Evolutionary conservation across 2,113 vertebrate genomes (phyloP), one percentile per base, ranked within the genome.

Genomic region (Morone chrysops): DNA sequence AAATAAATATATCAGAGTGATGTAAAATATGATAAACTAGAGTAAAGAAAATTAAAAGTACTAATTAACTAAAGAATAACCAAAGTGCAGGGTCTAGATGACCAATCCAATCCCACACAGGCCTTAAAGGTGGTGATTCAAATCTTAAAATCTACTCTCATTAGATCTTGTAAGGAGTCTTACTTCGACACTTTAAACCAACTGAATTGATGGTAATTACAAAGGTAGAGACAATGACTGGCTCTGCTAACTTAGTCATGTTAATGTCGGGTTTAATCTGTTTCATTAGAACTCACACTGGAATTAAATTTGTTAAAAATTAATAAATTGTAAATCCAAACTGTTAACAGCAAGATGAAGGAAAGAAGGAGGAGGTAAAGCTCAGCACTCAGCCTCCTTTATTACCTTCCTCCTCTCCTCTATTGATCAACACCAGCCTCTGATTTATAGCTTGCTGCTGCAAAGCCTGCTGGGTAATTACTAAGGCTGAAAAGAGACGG

Each of bases 401-500:
- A 91, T 92, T 89, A 90, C 90, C 76, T 91, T 75, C 90, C 89
- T 92, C 89, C 87, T 91, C 87, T 93, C 85, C 87, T 87, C 90
- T 94, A 94, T 94, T 93, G 94, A 94, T 94, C 93, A 94, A 90
- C 93, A 88, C 89, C 60, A 90, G 85, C 82, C 70, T 80, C 90
- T 91, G 92, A 94, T 94, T 94, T 92, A 94, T 92, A 89, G 90
- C 90, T 82, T 7, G 47, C 88, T 81, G 89, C 91, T 93, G 92
- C 94, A 92, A 93, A 91, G 91, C 86, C 90, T 94, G 80, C 91
- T 93, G 93, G 92, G 93, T 94, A 94, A 94, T 94, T 93, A 90
- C 93, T 85, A 63, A 85, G 83, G 76, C 92, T 82, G 85, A 91
- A 89, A 93, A 91, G 90, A 90, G 87, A 90, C 72, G 50, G 81